Evolutionary conservation across 2,888 invertebrate species (phyloP).

Genomic region (Drosophila hamatofila): DNA sequence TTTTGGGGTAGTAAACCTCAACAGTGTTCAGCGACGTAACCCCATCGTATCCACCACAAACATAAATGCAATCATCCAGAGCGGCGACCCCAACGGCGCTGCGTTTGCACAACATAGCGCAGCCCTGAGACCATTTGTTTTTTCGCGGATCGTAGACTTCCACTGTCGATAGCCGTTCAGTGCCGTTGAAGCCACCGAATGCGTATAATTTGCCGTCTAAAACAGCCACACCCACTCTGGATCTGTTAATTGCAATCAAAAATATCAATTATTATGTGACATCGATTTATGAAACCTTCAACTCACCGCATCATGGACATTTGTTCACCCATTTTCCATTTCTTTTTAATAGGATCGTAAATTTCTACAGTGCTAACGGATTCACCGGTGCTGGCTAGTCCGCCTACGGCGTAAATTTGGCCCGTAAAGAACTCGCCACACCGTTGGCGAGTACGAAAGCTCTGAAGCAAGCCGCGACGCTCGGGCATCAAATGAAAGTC

Average conservation of each 20-base stretch:
- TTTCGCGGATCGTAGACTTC: slow-evolving; percentile 92
- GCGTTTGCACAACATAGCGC: slow-evolving; percentile 91
- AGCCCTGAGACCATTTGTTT: slow-evolving; percentile 91
- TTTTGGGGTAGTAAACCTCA: slow-evolving; percentile 91
- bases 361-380: slow-evolving; percentile 94
- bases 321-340: slow-evolving; percentile 92
- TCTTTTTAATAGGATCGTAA: slow-evolving; percentile 89
- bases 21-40: slow-evolving; percentile 93
- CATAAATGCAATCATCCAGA: slow-evolving; percentile 92
- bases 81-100: slow-evolving; percentile 93
- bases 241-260: slow-evolving; percentile 85
- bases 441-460: slow-evolving; percentile 90
- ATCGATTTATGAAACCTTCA: neutral
- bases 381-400: slow-evolving; percentile 93
- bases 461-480: slow-evolving; percentile 90
- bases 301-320: slow-evolving; percentile 90
- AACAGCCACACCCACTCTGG: slow-evolving; percentile 93
- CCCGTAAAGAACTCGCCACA: slow-evolving; percentile 91
- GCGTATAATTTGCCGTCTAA: slow-evolving; percentile 91
- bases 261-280: neutral
- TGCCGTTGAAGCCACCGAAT: slow-evolving; percentile 94
- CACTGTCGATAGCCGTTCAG: slow-evolving; percentile 92
- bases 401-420: slow-evolving; percentile 94
- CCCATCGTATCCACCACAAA: slow-evolving; percentile 94
- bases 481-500: slow-evolving; percentile 96